phyloP scores from a whole-genome alignment of 1,140 invertebrate genomes.

The Rhopalosiphum padi region DNA sequence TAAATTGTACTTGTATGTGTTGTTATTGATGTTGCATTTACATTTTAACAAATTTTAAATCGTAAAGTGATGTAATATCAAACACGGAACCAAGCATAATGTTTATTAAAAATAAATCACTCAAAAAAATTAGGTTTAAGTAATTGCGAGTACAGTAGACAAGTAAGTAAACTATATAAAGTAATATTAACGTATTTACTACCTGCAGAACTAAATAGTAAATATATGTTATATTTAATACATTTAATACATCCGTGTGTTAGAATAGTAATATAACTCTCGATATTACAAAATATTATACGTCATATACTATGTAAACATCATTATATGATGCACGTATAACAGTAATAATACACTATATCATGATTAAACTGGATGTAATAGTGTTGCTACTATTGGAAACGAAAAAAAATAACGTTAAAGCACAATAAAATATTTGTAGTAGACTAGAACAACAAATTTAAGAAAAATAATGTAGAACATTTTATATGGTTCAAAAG shows the following conservation, averaged over 20 bases:
- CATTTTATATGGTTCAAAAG: no score
- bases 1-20: not conserved
- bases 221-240: not conserved
- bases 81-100: not conserved
- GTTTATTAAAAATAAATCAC: not conserved
- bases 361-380: no score
- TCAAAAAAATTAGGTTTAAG: not conserved
- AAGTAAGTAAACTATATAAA: not conserved
- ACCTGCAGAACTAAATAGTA: not conserved
- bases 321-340: no score
- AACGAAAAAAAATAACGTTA: no score
- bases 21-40: not conserved
- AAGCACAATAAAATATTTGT: no score
- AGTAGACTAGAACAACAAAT: no score
- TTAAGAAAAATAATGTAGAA: no score
- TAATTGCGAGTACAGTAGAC: not conserved
- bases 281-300: not conserved
- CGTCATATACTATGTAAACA: not conserved
- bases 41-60: not conserved
- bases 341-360: not conserved
- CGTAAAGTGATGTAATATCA: not conserved
- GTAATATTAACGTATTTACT: not conserved
- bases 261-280: not conserved
- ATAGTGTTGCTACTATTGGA: no score
- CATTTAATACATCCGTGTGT: not conserved